These are phyloP conservation scores for Cheilosia pagana DNA, from an alignment of 2,888 invertebrate genomes.

Conservation along the genomic window DNA sequence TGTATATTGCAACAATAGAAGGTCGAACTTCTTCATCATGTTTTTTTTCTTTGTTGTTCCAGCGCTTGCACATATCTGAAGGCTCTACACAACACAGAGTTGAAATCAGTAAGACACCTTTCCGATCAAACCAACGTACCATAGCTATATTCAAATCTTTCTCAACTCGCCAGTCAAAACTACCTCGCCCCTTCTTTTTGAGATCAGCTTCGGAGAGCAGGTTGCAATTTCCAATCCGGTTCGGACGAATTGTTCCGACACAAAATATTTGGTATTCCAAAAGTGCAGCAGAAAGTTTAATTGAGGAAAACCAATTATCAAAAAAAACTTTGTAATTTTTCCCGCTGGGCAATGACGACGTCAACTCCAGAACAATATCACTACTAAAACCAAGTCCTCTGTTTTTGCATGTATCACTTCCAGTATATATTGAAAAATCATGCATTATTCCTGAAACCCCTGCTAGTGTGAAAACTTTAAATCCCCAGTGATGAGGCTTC, in stretches of 20 bases:
- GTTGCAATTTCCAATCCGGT: conserved; percentile 15
- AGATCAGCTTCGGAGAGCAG: conserved; percentile 2
- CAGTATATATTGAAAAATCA: conserved; percentile 18
- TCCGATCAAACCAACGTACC: no score
- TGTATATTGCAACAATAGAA: no score
- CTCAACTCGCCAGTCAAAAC: background rate
- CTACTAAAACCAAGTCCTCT: conserved; percentile 10
- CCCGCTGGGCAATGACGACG: conserved; percentile 1
- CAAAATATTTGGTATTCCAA: conserved; percentile 10
- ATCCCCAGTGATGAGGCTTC: conserved; percentile 16
- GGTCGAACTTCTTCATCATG: no score
- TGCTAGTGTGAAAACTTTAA: conserved; percentile 21
- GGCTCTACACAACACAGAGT: no score
- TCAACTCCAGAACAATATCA: conserved; percentile 16
- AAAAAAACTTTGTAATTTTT: conserved; percentile 13
- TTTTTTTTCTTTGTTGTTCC: no score
- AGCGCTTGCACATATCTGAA: no score
- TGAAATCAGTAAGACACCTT: no score
- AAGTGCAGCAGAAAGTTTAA: conserved; percentile 8
- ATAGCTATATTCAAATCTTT: no score
- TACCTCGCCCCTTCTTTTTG: conserved; percentile 3
- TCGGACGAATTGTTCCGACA: conserved; percentile 5
- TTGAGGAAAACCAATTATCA: conserved; percentile 10
- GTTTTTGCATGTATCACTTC: conserved; percentile 15
- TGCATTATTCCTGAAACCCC: conserved; percentile 23